Evolutionary conservation across 2,113 vertebrate species (phyloP).

Genomic region (Phrynosoma platyrhinos): DNA sequence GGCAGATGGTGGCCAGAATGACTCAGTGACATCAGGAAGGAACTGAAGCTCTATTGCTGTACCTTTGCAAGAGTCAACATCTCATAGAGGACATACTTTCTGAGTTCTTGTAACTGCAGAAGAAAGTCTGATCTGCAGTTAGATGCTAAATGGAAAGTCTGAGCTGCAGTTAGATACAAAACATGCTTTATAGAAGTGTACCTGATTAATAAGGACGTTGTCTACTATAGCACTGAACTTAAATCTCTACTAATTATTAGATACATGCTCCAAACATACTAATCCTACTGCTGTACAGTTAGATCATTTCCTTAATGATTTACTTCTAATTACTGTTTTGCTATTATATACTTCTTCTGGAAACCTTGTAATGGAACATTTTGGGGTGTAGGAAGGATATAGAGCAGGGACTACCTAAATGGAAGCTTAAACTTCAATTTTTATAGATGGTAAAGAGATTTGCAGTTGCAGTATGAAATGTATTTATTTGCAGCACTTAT

Average conservation of each 20-base stretch:
- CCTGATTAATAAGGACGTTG: not conserved
- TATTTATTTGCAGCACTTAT: not conserved
- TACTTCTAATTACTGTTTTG: not conserved
- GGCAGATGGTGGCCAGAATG: conserved; percentile 17
- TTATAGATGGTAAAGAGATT: not conserved
- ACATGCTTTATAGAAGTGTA: not conserved
- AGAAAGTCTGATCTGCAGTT: not conserved
- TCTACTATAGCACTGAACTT: not conserved
- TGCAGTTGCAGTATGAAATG: not conserved
- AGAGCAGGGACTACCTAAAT: not conserved
- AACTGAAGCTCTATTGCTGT: not conserved
- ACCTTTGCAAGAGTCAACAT: not conserved
- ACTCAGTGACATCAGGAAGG: conserved; percentile 11
- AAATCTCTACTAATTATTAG: not conserved
- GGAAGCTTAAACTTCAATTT: not conserved
- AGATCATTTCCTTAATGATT: not conserved
- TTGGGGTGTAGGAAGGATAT: not conserved
- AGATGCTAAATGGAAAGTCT: not conserved
- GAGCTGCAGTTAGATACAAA: not conserved
- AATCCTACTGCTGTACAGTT: not conserved
- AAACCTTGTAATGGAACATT: not conserved
- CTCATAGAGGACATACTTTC: not conserved
- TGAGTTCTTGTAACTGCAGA: not conserved
- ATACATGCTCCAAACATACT: not conserved
- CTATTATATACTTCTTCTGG: not conserved